These are phyloP conservation scores for Myotis planiceps DNA, from an alignment of 2,797 vertebrate genomes.

Conservation along the genomic window DNA sequence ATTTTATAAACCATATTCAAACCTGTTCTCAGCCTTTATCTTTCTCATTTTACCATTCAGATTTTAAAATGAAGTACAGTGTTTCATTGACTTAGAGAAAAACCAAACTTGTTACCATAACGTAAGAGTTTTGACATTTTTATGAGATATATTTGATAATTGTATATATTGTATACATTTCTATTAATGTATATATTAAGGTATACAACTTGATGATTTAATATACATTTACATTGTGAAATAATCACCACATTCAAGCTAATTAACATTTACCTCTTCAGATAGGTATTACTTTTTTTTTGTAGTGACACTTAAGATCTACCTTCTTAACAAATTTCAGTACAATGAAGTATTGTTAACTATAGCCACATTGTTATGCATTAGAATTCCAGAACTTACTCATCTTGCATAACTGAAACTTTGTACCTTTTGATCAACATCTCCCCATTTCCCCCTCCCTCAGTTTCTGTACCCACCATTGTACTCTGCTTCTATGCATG, in stretches of 20 bases:
- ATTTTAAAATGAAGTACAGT: constrained; percentile 31
- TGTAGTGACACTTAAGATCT: not conserved
- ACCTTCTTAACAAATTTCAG: not conserved
- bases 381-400: not conserved
- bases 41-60: constrained; percentile 21
- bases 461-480: not conserved
- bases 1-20: constrained; percentile 29
- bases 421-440: not conserved
- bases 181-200: not conserved
- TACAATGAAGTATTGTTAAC: not conserved
- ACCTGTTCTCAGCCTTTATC: not conserved
- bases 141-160: not conserved
- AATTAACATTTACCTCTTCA: not conserved
- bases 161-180: not conserved
- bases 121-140: not conserved
- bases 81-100: constrained; percentile 31
- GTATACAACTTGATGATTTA: not conserved
- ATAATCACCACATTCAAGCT: not conserved
- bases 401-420: not conserved
- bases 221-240: not conserved
- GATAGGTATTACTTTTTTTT: not conserved
- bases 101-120: not conserved
- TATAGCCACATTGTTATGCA: not conserved
- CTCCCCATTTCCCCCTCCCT: not conserved
- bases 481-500: not conserved